Conservation (phyloP, 2,113 vertebrate genomes). For the Nothobranchius kuhntae region DNA sequence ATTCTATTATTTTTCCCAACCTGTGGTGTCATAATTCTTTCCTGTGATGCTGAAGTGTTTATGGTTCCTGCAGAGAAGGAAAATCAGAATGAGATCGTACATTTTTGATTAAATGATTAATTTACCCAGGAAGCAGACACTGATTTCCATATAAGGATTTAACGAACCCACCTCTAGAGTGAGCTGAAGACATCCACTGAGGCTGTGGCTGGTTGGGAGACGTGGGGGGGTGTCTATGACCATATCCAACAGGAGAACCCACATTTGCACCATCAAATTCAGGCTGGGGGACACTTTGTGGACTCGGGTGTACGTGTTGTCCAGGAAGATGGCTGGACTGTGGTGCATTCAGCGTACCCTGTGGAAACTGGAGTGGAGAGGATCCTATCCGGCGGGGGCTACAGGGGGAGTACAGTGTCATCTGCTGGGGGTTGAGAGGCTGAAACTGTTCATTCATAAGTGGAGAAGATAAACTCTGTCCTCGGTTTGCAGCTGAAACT, state of each 20-base stretch:
- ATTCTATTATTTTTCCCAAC: slow-evolving; percentile 29
- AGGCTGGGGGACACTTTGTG: slow-evolving; percentile 13
- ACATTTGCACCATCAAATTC: slow-evolving; percentile 1
- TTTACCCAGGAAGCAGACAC: neutral
- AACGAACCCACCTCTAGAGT: slow-evolving; percentile 41
- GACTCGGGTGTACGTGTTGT: slow-evolving; percentile 16
- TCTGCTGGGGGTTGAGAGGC: neutral
- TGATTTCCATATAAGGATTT: neutral
- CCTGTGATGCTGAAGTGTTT: slow-evolving; percentile 38
- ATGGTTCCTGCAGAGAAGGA: slow-evolving; percentile 42
- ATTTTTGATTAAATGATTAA: neutral
- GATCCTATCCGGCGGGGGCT: slow-evolving; percentile 7
- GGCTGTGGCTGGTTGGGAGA: slow-evolving; percentile 48
- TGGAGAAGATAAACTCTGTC: slow-evolving; percentile 19
- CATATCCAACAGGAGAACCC: neutral
- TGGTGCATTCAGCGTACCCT: slow-evolving; percentile 29
- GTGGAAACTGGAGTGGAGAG: slow-evolving; percentile 7
- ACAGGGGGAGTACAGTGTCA: slow-evolving; percentile 14
- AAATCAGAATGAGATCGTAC: neutral
- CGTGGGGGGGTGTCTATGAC: neutral
- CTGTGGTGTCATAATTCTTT: slow-evolving; percentile 26
- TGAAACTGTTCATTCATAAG: neutral
- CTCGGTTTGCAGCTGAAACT: neutral
- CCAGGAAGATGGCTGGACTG: slow-evolving; percentile 17
- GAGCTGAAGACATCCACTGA: slow-evolving; percentile 32